Evolutionary conservation across 2,888 invertebrate genomes (phyloP).

Genomic region (Tuberolachnus salignus): DNA sequence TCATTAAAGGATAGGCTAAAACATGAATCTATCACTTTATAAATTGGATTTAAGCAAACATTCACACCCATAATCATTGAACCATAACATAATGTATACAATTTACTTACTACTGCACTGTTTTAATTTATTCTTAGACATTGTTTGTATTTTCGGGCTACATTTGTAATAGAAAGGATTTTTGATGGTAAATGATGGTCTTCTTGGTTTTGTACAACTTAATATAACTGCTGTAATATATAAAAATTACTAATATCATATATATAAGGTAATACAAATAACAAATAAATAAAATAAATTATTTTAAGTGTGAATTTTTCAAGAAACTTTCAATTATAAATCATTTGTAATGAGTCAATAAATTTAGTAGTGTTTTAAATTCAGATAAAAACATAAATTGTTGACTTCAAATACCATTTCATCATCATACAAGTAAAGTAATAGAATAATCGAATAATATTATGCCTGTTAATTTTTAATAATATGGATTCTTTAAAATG

Average conservation of each 20-base stretch:
- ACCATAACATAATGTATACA: conserved; percentile 31
- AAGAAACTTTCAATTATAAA: too few species aligned
- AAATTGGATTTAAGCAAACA: conserved; percentile 43
- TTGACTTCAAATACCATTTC: too few species aligned
- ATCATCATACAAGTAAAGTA: not conserved
- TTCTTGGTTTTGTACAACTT: conserved; percentile 30
- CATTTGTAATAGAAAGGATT: conserved; percentile 45
- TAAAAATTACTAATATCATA: conserved; percentile 13
- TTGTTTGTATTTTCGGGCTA: conserved; percentile 22
- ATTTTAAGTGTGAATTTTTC: too few species aligned
- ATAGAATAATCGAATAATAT: not conserved
- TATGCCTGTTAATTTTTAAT: too few species aligned
- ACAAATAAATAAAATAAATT: not conserved
- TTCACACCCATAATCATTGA: conserved; percentile 48
- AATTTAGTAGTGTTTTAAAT: too few species aligned
- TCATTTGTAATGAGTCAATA: too few species aligned
- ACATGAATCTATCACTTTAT: conserved; percentile 44
- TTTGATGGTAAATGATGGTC: conserved; percentile 40
- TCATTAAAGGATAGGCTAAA: conserved; percentile 42
- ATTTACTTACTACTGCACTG: conserved; percentile 51
- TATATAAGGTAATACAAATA: not conserved
- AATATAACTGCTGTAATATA: conserved; percentile 31
- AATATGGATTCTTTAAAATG: too few species aligned
- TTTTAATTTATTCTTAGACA: conserved; percentile 32
- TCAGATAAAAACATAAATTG: too few species aligned